Evolutionary conservation across 92 coral and sea anemone genomes (phyloP), one percentile per base, ranked within the genome.

Genomic region (Porites lobata): DNA sequence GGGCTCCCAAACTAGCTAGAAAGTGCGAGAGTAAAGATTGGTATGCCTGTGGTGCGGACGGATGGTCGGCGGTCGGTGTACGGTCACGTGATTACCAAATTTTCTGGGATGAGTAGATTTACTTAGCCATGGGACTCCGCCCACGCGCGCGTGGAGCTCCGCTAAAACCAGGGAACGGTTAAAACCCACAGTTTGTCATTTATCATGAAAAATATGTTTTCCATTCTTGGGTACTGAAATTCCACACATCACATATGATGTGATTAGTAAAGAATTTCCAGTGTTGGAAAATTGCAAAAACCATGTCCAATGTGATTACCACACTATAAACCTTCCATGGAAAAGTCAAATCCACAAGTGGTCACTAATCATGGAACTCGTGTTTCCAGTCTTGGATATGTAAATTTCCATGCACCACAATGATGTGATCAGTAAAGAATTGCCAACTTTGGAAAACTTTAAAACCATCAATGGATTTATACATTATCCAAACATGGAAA

Each of bases 401-500:
- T 9, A 52, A 75, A 75, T 75, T 52, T 52, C 79, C 64, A 75
- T 26, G 65, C 2, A 51, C 8, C 9, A 50, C 61, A 15, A 7
- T 20, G 50, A 73, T 52, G 12, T 50, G 59, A 12, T 73, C 61
- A 6, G 26, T 50, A 50, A 10, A 79, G 14, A 61, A 79, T 19
- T 63, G 38, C 69, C 84, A 84, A 1, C 17, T 75, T 75, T 84
- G 88, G 82, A 74, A 84, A 84, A 62, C 73, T 74, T 24, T 6
- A 64, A 32, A 84, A 62, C 88, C 88, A 75, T 75, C 20, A 29
- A 50, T 84, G 82, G 81, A 63, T 75, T 84, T 51, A 24, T 62
- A 50, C 72, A 84, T 62, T 43, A 84, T 50, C 75, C 88, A 84
- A 19, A 58, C 21, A 73, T 84, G 88, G 82, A 75, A 75, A 84